Conservation (phyloP, 1,140 invertebrate species). For the Neotoxoptera formosana region DNA sequence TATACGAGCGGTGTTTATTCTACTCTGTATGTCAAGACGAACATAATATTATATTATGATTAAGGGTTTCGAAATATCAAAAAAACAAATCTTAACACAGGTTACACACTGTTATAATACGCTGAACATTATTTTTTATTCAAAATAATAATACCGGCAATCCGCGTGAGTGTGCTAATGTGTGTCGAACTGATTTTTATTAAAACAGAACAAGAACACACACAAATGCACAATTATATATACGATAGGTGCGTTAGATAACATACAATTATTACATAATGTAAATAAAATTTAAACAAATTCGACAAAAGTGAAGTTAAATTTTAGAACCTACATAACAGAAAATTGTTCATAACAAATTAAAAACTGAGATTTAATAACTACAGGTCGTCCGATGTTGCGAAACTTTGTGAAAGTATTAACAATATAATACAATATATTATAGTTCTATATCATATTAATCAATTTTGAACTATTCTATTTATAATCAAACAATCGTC, state of each 20-base stretch:
- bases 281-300: not conserved
- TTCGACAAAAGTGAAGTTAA: not conserved
- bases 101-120: too few species aligned
- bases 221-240: too few species aligned
- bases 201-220: too few species aligned
- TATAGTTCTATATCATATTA: not conserved
- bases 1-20: not conserved
- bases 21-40: not conserved
- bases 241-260: too few species aligned
- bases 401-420: not conserved
- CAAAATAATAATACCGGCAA: too few species aligned
- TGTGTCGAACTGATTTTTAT: too few species aligned
- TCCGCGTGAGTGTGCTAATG: too few species aligned
- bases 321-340: not conserved
- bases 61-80: not conserved
- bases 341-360: not conserved
- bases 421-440: not conserved
- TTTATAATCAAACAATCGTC: not conserved
- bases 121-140: too few species aligned
- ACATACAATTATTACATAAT: too few species aligned
- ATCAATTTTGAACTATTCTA: not conserved
- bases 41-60: not conserved
- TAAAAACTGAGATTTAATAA: not conserved
- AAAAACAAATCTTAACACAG: not conserved
- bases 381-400: not conserved